Conservation (phyloP, 2,113 vertebrate species). For the Spermophilus dauricus region DNA sequence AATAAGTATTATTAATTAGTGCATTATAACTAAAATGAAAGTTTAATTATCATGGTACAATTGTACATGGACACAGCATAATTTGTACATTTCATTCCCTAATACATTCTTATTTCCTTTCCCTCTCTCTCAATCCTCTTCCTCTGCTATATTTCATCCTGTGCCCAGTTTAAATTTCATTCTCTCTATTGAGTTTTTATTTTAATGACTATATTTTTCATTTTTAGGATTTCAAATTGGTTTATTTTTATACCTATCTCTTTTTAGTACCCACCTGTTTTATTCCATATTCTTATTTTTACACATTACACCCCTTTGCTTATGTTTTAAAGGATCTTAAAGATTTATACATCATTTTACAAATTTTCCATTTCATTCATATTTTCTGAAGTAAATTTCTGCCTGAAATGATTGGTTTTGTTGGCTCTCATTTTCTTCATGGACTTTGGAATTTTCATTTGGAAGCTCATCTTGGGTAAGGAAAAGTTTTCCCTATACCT, state of each 20-base stretch:
- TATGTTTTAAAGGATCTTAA: not conserved
- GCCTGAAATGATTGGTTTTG: not conserved
- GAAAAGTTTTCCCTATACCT: not conserved
- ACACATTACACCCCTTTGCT: not conserved
- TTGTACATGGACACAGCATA: too few relatives aligned
- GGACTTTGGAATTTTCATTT: slow-evolving; percentile 3
- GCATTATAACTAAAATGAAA: too few relatives aligned
- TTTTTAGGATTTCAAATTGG: not conserved
- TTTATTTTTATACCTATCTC: not conserved
- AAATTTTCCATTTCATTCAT: not conserved
- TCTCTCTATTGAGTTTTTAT: not conserved
- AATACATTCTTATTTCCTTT: too few relatives aligned
- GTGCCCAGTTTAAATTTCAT: not conserved
- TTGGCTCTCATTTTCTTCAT: not conserved
- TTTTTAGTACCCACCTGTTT: not conserved
- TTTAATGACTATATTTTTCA: not conserved
- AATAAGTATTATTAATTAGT: too few relatives aligned
- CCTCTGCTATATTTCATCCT: not conserved
- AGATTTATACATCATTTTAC: not conserved
- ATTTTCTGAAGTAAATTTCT: not conserved
- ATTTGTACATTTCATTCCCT: too few relatives aligned
- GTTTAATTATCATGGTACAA: too few relatives aligned
- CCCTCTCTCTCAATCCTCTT: too few relatives aligned
- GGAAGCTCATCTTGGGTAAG: not conserved
- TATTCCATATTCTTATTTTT: not conserved